phyloP scores from a whole-genome alignment of 2,113 vertebrate genomes.

The Ariopsis seemanni region DNA sequence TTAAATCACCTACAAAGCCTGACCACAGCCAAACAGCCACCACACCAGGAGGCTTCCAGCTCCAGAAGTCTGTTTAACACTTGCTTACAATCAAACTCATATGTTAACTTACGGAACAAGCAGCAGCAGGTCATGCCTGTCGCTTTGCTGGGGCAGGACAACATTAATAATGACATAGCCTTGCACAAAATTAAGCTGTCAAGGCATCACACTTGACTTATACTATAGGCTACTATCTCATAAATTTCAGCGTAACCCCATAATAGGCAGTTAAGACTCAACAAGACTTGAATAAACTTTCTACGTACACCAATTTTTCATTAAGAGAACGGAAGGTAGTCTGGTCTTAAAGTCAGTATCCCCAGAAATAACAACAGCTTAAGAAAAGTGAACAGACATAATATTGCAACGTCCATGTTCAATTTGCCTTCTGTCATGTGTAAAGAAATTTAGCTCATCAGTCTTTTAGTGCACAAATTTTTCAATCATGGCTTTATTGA shows the following conservation, averaged over 20 bases:
- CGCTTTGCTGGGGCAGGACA: not conserved
- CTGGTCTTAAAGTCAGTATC: not conserved
- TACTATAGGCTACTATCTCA: not conserved
- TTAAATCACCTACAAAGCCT: constrained; percentile 52
- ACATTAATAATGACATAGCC: not conserved
- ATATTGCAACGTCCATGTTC: not conserved
- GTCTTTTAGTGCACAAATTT: not conserved
- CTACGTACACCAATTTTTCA: not conserved
- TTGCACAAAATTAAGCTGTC: not conserved
- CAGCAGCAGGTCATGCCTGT: not conserved
- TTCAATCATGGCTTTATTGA: not conserved
- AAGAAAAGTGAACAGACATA: not conserved
- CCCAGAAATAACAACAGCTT: not conserved
- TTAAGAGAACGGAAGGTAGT: not conserved
- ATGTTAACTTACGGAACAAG: not conserved
- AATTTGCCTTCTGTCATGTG: not conserved
- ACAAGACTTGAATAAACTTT: not conserved
- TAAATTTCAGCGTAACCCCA: not conserved
- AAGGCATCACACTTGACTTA: not conserved
- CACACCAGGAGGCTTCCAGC: constrained; percentile 54
- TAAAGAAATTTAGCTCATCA: not conserved
- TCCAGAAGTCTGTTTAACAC: constrained; percentile 39
- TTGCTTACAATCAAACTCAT: constrained; percentile 7
- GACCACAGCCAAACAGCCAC: constrained; percentile 58
- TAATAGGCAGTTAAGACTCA: not conserved